Evolutionary conservation across 2,113 vertebrate genomes (phyloP).

Genomic region (Lonchura striata): DNA sequence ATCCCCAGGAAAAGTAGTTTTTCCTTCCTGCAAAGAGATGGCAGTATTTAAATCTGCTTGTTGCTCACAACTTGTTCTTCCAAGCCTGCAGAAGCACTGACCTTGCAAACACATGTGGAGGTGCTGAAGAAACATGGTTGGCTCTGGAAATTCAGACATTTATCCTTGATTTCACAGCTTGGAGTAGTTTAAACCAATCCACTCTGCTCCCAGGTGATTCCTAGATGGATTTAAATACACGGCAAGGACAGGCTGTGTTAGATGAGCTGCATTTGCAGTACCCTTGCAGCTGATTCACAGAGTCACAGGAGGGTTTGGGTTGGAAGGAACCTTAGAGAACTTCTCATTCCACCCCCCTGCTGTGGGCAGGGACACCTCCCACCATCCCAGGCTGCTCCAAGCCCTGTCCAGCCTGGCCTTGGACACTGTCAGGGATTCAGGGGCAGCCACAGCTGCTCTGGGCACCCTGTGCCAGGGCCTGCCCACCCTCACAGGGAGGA

Average conservation of each 20-base stretch:
- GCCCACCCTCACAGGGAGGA: accelerated
- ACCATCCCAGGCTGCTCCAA: accelerated
- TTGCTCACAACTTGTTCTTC: not conserved
- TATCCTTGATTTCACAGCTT: not conserved
- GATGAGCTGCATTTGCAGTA: not conserved
- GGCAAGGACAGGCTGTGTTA: not conserved
- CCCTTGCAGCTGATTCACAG: not conserved
- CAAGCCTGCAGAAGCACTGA: not conserved
- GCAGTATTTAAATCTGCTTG: not conserved
- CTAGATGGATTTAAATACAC: not conserved
- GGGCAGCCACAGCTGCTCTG: not conserved
- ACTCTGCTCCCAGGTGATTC: not conserved
- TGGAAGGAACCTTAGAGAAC: not conserved
- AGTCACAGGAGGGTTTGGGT: not conserved
- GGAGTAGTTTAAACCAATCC: not conserved
- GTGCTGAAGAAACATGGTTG: not conserved
- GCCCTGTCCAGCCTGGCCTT: accelerated
- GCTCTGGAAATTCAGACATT: not conserved
- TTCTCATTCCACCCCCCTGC: not conserved
- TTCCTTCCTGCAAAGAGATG: not conserved
- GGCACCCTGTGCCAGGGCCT: not conserved
- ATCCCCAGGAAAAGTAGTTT: not conserved
- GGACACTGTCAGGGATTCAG: not conserved
- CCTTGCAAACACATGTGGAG: not conserved
- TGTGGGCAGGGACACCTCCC: not conserved